Base-by-base conservation (phyloP, 2,888 invertebrate species). In the Eupithecia vulgata region DNA sequence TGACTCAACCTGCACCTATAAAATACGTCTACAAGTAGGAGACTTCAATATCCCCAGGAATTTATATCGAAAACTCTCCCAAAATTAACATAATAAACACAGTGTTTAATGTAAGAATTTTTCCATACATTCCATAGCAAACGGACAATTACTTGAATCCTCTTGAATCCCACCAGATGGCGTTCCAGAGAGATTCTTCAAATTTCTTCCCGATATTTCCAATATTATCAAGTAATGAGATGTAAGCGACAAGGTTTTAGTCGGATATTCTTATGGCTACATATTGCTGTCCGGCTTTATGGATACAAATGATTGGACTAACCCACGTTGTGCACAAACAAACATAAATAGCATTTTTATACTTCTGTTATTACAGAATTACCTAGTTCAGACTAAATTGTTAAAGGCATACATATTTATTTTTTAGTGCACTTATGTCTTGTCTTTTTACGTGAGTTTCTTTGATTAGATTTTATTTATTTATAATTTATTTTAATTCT, bases 11-110 rank as follows among this genome's bases (percentile, higher is more conserved):
- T 45, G 7, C 10, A 59, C 65, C 30, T 48, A 61, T 17, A 21
- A n/a, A 40, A 15, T 40, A 42, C 67, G 52, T 64, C 67, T 75
- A 69, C 45, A 68, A 76, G 72, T 76, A 71, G 76, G 71, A 76
- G 68, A 68, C 72, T 66, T 40, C 66, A 69, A 71, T 73, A 83
- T 82, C 76, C 80, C 73, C 75, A 77, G 85, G 85, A 85, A 88
- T 88, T 85, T 83, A 78, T 78, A 86, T 85, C 80, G 81, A 73
- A 72, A 25, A 72, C 74, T 70, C 68, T 72, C 68, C 68, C 71
- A 78, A 78, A 78, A 88, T 89, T 89, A 88, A 83, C 84, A 82
- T 88, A 81, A 82, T 82, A 88, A 89, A 84, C 78, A 88, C 87
- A 86, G 85, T 90, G 87, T 81, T 91, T 90, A 91, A 76, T 70